Evolutionary conservation across 2,113 vertebrate genomes (phyloP).

Genomic region (Rhadina sibilatrix): DNA sequence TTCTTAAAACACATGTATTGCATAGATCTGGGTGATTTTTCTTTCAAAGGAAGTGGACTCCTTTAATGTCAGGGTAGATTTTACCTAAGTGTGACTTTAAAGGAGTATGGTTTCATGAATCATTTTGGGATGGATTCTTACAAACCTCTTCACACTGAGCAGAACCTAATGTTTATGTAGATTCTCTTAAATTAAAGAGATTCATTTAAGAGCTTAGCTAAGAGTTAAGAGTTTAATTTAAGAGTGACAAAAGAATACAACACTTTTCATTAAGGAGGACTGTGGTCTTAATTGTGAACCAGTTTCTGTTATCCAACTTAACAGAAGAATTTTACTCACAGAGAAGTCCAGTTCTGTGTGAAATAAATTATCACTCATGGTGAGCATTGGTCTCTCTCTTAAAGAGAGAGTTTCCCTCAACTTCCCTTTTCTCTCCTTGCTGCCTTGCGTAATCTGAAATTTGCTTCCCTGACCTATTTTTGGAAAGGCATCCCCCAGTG

Average conservation of each 20-base stretch:
- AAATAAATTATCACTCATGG: neutral
- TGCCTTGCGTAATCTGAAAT: neutral
- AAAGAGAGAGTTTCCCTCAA: neutral
- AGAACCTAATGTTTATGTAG: slow-evolving; percentile 33
- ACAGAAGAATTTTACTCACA: neutral
- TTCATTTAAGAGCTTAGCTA: slow-evolving; percentile 29
- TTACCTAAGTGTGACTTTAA: slow-evolving; percentile 18
- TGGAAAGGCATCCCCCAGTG: neutral
- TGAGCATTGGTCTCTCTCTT: neutral
- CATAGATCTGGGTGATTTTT: neutral
- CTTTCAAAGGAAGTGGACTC: slow-evolving; percentile 68
- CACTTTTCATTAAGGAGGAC: neutral
- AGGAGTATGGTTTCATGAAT: slow-evolving; percentile 49
- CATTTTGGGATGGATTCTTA: slow-evolving; percentile 47
- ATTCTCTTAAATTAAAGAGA: slow-evolving; percentile 36
- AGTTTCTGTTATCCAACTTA: neutral
- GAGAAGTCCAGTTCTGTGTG: neutral
- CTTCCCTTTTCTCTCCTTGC: neutral
- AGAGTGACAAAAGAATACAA: neutral
- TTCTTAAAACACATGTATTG: neutral
- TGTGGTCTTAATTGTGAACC: neutral
- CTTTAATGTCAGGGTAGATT: slow-evolving; percentile 30
- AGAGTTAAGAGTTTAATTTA: slow-evolving; percentile 36
- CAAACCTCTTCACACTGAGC: slow-evolving; percentile 17
- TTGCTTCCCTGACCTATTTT: neutral